Evolutionary conservation across 1,140 invertebrate species (phyloP), one percentile per base, ranked within the genome.

Genomic region (Eumeta japonica): DNA sequence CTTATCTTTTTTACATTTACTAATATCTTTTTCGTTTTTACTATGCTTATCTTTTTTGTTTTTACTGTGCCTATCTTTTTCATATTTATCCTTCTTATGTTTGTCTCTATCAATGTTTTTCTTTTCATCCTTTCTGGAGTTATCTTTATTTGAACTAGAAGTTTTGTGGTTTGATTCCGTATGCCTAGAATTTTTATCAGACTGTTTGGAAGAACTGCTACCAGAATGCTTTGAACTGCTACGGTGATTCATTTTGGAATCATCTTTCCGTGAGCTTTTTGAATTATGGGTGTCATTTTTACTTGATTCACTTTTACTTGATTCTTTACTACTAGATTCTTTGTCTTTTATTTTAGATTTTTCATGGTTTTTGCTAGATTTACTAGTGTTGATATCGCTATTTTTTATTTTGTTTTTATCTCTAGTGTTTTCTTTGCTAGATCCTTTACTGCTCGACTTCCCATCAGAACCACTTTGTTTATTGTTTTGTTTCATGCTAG

Each of bases 121-220:
- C 37, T 43, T 40, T 16, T 41, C 32, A 35, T 37, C 42, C 10
- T 32, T 37, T 29, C 18, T 39, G 13, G 44, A 35, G 48, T 52
- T 56, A 37, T 45, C 38, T 39, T 43, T 59, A 45, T 55, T 52
- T 45, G 30, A 50, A 30, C 42, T 50, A 15, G 54, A 54, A 49
- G 57, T 64, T 42, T 61, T 66, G 14, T 62, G 51, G 13, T n/a
- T 35, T 19, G 16, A 17, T 17, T 35, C 11, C 15, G 7, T 37
- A 14, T 37, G 13, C 27, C n/a, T 56, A 19, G 48, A 56, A 49
- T 53, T 68, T 19, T 42, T 51, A 35, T 58, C 55, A 35, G 57
- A 48, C 49, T 31, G 39, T 35, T 31, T 52, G 27, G 24, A 24
- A n/a, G n/a, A n/a, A n/a, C n/a, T n/a, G n/a, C n/a, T n/a, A n/a